Percentiles rank a stretch among this genome's conserved stretches.
Conservation (phyloP, 2,113 vertebrate genomes). For the Perca fluviatilis region DNA sequence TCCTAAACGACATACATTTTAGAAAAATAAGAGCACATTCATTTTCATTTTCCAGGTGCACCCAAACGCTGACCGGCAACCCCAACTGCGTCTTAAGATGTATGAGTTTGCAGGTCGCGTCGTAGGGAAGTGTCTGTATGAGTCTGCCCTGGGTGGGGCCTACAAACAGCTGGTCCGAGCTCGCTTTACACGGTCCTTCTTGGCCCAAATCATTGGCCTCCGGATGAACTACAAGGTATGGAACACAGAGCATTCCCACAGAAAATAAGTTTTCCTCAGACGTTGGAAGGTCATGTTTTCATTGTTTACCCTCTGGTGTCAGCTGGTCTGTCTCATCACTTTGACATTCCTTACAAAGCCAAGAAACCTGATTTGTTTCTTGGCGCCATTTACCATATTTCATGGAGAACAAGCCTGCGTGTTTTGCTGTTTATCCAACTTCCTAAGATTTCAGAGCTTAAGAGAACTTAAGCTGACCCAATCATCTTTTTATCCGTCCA, state of each 20-base stretch:
- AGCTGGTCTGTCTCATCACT: constrained; percentile 56
- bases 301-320: constrained; percentile 57
- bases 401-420: constrained; percentile 30
- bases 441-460: constrained; percentile 38
- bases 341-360: constrained; percentile 41
- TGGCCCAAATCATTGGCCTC: constrained; percentile 98
- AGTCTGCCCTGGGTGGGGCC: constrained; percentile 94
- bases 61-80: constrained; percentile 91
- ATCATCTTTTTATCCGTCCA: constrained; percentile 34
- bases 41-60: constrained; percentile 87
- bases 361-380: constrained; percentile 51
- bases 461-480: constrained; percentile 32
- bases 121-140: constrained; percentile 98
- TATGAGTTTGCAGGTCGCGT: constrained; percentile 97
- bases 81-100: constrained; percentile 91
- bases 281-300: constrained; percentile 24
- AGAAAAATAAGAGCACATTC: neutral
- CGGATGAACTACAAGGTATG: constrained; percentile 99
- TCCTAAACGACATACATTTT: neutral
- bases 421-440: constrained; percentile 62
- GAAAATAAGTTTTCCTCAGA: constrained; percentile 1
- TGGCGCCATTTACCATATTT: constrained; percentile 42
- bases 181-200: constrained; percentile 96
- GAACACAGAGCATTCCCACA: constrained; percentile 21
- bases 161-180: constrained; percentile 97